Evolutionary conservation across 1,140 invertebrate genomes (phyloP), one percentile per base, ranked within the genome.

Genomic region (Drosophila willistoni): DNA sequence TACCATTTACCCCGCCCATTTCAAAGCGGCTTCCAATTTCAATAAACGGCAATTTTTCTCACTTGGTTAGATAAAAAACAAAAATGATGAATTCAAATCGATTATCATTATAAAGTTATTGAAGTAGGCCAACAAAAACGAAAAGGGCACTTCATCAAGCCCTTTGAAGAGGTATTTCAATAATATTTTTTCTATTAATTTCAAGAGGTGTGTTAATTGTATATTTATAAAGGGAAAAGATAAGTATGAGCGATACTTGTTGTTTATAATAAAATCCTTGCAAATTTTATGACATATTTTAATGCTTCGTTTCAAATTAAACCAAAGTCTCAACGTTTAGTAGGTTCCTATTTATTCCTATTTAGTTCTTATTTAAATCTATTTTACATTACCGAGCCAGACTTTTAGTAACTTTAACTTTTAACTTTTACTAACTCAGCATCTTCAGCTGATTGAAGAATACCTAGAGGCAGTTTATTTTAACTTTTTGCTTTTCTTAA

Each of bases 1-100:
- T 29, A 7, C 0, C 6, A 29, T 29, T 29, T 7, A 29, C 5
- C 29, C 29, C 29, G 73, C 75, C 90, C 82, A 25, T 54, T 29
- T 39, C 68, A 59, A 57, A 64, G 41, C 41, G 22, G 65, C 78
- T 63, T 77, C 71, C 55, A 22, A 47, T 29, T 71, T 77, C 62
- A 59, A 41, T 10, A 34, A 59, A 29, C 34, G 19, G 13, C 9
- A 12, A 57, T 57, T 57, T 57, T 57, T 57, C 55, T 57, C 44
- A 51, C 17, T 22, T 51, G 44, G 44, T 51, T 51, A 51, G 44
- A 51, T 22, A 51, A 51, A 22, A 39, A 39, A 39, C 36, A 39
- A 12, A 10, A 12, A 13, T 36, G 10, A 47, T 17, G 7, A 17
- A 19, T 19, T 19, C 14, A 51, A 19, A 51, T 51, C 44, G 44